Conservation (phyloP, 1,140 invertebrate genomes). For the Panagrolaimus sp. region DNA sequence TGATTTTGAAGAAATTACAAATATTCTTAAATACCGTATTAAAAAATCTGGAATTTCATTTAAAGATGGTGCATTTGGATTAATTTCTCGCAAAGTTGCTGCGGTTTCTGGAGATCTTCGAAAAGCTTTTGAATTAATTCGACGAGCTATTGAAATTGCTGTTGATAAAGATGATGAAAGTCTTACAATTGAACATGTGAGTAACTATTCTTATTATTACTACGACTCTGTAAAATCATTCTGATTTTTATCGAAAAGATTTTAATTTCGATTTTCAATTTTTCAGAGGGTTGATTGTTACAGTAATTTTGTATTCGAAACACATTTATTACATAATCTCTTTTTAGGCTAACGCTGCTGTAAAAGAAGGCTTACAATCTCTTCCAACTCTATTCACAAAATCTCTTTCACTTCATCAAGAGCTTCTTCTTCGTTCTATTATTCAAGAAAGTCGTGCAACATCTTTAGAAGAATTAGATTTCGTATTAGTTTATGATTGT, state of each 20-base stretch:
- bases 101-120: constrained; percentile 91
- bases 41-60: constrained; percentile 64
- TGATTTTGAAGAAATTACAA: constrained; percentile 76
- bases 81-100: constrained; percentile 67
- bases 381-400: background rate
- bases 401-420: background rate
- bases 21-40: constrained; percentile 64
- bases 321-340: no score
- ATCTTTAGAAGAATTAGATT: background rate
- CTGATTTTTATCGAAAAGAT: no score
- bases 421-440: background rate
- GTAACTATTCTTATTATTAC: background rate
- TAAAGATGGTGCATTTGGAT: constrained; percentile 66
- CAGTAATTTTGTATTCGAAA: background rate
- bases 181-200: constrained; percentile 25
- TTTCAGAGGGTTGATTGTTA: no score
- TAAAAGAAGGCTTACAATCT: constrained; percentile 3
- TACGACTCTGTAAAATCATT: background rate
- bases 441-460: background rate
- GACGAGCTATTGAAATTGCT: constrained; percentile 73
- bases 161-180: constrained; percentile 28
- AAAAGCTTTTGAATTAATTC: constrained; percentile 84
- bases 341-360: background rate
- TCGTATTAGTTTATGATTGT: background rate
- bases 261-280: no score